Evolutionary conservation across 2,888 invertebrate genomes (phyloP).

Genomic region (Augiades crinisus): DNA sequence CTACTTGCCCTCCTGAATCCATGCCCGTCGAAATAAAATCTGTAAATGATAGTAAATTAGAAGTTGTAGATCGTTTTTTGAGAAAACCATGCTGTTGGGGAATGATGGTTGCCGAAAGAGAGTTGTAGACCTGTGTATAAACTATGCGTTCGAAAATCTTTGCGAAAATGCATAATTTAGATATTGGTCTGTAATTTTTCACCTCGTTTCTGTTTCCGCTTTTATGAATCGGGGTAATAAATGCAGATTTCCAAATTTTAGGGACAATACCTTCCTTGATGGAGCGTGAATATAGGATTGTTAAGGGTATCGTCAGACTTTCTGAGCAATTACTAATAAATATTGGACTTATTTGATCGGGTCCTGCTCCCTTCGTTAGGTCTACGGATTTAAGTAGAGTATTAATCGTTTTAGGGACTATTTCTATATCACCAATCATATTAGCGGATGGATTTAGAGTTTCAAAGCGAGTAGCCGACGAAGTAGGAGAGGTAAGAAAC

Average conservation of each 20-base stretch:
- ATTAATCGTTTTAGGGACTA: background rate
- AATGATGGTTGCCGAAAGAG: background rate
- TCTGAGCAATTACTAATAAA: background rate
- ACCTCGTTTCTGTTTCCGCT: background rate
- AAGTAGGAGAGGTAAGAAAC: background rate
- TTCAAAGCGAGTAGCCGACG: background rate
- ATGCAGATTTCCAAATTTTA: background rate
- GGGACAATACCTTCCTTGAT: background rate
- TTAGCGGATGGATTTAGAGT: background rate
- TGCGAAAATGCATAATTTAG: background rate
- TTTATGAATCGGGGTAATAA: background rate
- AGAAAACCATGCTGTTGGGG: background rate
- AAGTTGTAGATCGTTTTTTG: background rate
- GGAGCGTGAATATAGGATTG: background rate
- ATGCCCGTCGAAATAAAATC: background rate
- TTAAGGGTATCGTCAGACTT: background rate
- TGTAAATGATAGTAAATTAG: background rate
- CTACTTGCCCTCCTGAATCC: conserved; percentile 21
- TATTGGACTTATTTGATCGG: background rate
- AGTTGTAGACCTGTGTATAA: background rate
- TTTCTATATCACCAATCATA: background rate
- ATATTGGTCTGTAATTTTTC: background rate
- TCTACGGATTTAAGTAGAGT: background rate
- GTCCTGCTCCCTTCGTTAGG: background rate
- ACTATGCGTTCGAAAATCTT: background rate